Evolutionary conservation across 92 coral and sea anemone genomes (phyloP), one percentile per base, ranked within the genome.

Genomic region (Galaxea fascicularis): DNA sequence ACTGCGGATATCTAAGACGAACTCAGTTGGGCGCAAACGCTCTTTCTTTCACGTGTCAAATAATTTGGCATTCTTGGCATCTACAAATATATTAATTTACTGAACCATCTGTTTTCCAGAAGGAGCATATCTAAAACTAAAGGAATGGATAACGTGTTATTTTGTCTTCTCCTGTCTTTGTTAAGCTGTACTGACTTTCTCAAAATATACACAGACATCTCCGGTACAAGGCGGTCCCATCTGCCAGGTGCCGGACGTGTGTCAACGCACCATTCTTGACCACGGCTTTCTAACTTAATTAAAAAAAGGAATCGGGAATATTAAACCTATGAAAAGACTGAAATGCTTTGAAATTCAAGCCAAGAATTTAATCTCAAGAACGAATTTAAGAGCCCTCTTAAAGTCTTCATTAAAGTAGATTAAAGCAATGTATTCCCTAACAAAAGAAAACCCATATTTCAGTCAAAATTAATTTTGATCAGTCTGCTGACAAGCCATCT

Each of bases 401-500:
- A 52, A 17, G 26, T 5, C 52, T 17, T 17, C 10, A 52, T 74
- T 29, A 65, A 58, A 62, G 31, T 49, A 47, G 47, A 62, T 77
- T 44, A 16, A 47, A 30, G 35, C 39, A 78, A 60, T 77, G 27
- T 24, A 77, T 59, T 77, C 56, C 45, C 47, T 39, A 46, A 64
- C 49, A 79, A 79, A 35, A 65, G 51, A 15, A 66, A 30, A 29
- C 1, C 22, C 11, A 52, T 4, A 17, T 12, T 14, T 25, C 49
- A 29, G 47, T 49, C 29, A 1, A 51, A 65, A 51, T 21, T 64
- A 10, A 78, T 35, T 27, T 28, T 46, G 82, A 4, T 62, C 41
- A 35, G 49, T 80, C 65, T 53, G 76, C 65, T 66, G 74, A 25
- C n/a, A 18, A 45, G 76, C 86, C 86, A 69, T 82, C 31, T 70